These are phyloP conservation scores for Oxystoma pomonae DNA, from an alignment of 2,888 invertebrate genomes.

Conservation along the genomic window DNA sequence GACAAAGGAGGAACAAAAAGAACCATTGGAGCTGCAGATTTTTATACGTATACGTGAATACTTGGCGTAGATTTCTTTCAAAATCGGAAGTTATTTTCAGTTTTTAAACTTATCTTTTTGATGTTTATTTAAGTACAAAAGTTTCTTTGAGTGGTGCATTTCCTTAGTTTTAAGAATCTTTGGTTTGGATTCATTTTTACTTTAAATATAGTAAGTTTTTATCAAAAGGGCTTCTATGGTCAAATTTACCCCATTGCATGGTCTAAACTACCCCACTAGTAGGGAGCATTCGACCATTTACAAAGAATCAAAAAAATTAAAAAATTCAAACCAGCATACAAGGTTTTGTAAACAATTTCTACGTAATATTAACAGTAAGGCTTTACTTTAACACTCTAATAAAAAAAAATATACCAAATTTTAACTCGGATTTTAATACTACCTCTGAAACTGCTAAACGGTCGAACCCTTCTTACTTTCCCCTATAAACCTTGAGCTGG, in stretches of 20 bases:
- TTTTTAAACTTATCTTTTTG: not conserved
- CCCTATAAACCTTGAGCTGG: not conserved
- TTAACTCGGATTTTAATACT: not conserved
- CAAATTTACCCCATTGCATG: constrained; percentile 1
- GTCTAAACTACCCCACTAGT: not conserved
- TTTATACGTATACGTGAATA: not conserved
- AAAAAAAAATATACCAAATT: not conserved
- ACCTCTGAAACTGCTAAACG: not conserved
- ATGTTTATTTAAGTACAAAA: not conserved
- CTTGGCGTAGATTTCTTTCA: not conserved
- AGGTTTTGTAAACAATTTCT: not conserved
- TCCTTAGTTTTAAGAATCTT: no score
- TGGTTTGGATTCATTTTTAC: no score
- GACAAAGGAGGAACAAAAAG: not conserved
- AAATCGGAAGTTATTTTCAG: not conserved
- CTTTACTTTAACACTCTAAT: not conserved
- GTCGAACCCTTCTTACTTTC: constrained; percentile 4
- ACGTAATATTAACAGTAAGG: not conserved
- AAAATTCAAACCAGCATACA: not conserved
- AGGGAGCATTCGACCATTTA: constrained; percentile 1
- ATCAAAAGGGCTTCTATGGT: no score
- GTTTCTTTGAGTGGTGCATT: not conserved
- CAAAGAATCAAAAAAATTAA: not conserved
- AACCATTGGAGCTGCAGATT: not conserved
- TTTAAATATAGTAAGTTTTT: no score